phyloP scores from a whole-genome alignment of 37 sponge, comb jelly and placozoan genomes.

The Tethya wilhelma region DNA sequence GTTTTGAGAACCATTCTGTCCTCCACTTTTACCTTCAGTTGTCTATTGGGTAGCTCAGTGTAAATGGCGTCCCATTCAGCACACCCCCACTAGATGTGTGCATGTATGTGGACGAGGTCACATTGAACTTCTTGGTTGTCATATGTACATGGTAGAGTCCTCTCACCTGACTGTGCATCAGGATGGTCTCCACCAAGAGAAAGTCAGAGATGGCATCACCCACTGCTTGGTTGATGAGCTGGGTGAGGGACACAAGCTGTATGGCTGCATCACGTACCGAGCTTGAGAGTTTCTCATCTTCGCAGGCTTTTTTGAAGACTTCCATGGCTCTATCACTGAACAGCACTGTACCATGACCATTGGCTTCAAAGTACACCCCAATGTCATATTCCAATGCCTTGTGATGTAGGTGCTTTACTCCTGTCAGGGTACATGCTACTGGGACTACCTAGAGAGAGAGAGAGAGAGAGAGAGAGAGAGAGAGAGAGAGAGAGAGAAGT shows the following conservation, averaged over 20 bases:
- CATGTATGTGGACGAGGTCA: background rate
- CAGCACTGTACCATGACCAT: slow-evolving; percentile 97
- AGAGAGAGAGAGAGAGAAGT: background rate
- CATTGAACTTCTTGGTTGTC: background rate
- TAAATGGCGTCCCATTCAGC: slow-evolving; percentile 76
- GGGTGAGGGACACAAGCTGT: slow-evolving; percentile 44
- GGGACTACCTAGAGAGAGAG: slow-evolving; percentile 43
- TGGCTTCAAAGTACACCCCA: slow-evolving; percentile 97
- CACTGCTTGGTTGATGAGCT: slow-evolving; percentile 87
- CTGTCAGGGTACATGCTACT: slow-evolving; percentile 84
- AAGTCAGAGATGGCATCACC: slow-evolving; percentile 95
- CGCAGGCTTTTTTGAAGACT: slow-evolving; percentile 27
- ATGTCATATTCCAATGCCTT: slow-evolving; percentile 86
- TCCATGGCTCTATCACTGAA: slow-evolving; percentile 80
- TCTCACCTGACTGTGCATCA: slow-evolving; percentile 54
- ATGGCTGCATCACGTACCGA: slow-evolving; percentile 35
- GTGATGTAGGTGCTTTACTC: slow-evolving; percentile 93
- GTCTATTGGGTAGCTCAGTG: slow-evolving; percentile 88
- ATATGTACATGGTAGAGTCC: background rate
- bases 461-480: background rate
- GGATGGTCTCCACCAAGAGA: slow-evolving; percentile 84
- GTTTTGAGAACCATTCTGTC: slow-evolving; percentile 81
- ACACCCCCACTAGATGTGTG: slow-evolving; percentile 65
- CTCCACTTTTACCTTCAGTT: slow-evolving; percentile 82
- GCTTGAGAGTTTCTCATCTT: slow-evolving; percentile 29